Base-by-base conservation (phyloP, 1,140 invertebrate species). In the Hypothenemus hampei region DNA sequence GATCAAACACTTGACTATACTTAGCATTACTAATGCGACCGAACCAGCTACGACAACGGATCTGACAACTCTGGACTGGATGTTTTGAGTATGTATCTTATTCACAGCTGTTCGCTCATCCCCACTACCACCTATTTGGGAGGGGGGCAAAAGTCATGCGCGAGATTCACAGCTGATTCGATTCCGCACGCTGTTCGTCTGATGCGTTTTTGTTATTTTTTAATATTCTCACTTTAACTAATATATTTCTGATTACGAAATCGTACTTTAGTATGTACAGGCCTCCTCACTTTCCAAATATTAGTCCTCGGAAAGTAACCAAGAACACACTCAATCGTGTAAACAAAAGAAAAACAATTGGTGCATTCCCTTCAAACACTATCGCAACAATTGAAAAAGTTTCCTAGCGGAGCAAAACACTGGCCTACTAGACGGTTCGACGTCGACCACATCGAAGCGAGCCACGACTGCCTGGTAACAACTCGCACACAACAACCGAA, bases 11-110 rank as follows among this genome's bases (percentile, higher is more conserved):
- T 59, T 58, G 57, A 62, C 59, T 65, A 52, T 50, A 51, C 58
- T 64, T 64, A 62, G 62, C 61, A 66, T 67, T 60, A 19, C 46
- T 36, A 36, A 53, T 35, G 37, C 19, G 57, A 55, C 41, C n/a
- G 47, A 33, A 41, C 48, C 37, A 43, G 40, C 11, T 21, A 55
- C 58, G 55, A 54, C 60, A 53, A 63, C 61, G 60, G 52, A 61
- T 68, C 65, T 67, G 64, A 65, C 64, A 64, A 48, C 22, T 53
- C 48, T 57, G 47, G n/a, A 65, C 57, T 65, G 48, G 62, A 56
- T 65, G 62, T 68, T 65, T 67, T 64, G 45, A 59, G 64, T 64
- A 59, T 67, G 65, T 68, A 68, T 67, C 65, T 60, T 40, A 58
- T 61, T 59, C 65, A 65, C 66, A 68, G 66, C 66, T 68, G 66